phyloP scores from a whole-genome alignment of 2,888 invertebrate genomes.

The Dendrolimus pini region DNA sequence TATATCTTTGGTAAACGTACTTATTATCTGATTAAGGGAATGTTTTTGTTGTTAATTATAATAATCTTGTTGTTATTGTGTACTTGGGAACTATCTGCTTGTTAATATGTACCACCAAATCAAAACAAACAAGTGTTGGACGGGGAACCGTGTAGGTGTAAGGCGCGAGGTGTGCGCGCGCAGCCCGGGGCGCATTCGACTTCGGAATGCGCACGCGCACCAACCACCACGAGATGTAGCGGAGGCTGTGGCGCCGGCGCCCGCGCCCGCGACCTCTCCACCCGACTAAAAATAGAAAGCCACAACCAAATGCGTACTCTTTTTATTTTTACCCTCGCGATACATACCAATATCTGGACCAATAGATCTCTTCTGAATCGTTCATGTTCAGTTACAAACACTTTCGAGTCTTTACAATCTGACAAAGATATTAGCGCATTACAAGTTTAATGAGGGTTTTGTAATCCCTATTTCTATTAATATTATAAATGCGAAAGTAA shows the following conservation, averaged over 20 bases:
- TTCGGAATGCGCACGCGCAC: conserved; percentile 62
- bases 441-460: no score
- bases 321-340: conserved; percentile 64
- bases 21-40: neutral
- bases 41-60: neutral
- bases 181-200: conserved; percentile 60
- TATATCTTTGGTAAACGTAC: conserved; percentile 9
- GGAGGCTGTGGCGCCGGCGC: conserved; percentile 62
- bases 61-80: conserved; percentile 7
- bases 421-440: neutral
- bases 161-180: conserved; percentile 45
- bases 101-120: conserved; percentile 15
- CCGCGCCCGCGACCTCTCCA: conserved; percentile 61
- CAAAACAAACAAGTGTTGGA: conserved; percentile 44
- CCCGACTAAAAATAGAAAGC: conserved; percentile 74
- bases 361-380: conserved; percentile 39
- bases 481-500: no score
- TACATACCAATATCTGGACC: conserved; percentile 51
- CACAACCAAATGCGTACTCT: conserved; percentile 57
- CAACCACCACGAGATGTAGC: conserved; percentile 42
- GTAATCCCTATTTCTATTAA: no score
- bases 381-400: conserved; percentile 26
- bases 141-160: conserved; percentile 23
- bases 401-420: conserved; percentile 37
- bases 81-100: conserved; percentile 11